These are phyloP conservation scores for Cygnus buccinator DNA, from an alignment of 2,113 vertebrate species.

Conservation along the genomic window DNA sequence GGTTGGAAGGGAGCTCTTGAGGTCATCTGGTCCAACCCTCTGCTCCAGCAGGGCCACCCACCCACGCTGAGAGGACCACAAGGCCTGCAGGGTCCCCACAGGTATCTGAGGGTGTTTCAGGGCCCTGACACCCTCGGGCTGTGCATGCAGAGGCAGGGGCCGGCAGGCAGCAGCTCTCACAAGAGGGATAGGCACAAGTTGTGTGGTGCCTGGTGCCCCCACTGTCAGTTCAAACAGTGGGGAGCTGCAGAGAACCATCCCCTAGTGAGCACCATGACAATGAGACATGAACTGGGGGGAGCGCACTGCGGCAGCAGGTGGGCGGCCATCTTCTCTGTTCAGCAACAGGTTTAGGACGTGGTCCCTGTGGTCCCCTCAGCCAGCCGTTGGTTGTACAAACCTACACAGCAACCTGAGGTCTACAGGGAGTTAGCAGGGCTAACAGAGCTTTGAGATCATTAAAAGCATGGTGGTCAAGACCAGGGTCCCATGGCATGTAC, in stretches of 20 bases:
- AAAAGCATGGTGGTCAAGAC: too few relatives aligned
- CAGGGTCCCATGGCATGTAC: rapidly evolving
- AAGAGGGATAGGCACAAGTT: not conserved
- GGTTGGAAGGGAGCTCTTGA: not conserved
- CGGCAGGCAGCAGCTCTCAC: not conserved
- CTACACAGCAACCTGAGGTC: too few relatives aligned
- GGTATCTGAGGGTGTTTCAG: not conserved
- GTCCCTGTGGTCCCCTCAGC: too few relatives aligned
- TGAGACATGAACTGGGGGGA: not conserved
- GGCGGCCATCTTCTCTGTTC: not conserved
- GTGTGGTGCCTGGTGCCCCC: not conserved
- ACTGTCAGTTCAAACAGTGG: not conserved
- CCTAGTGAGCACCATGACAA: not conserved
- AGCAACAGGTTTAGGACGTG: not conserved
- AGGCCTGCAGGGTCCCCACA: not conserved
- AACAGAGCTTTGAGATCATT: too few relatives aligned
- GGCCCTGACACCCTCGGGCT: not conserved
- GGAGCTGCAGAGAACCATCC: not conserved
- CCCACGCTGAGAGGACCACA: not conserved
- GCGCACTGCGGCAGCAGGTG: not conserved
- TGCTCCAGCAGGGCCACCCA: not conserved
- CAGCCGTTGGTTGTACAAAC: too few relatives aligned
- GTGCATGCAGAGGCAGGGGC: not conserved
- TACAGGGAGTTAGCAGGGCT: too few relatives aligned
- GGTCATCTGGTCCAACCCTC: not conserved